Conservation (phyloP, 2,888 invertebrate species). For the Drosophila kuntzei region DNA sequence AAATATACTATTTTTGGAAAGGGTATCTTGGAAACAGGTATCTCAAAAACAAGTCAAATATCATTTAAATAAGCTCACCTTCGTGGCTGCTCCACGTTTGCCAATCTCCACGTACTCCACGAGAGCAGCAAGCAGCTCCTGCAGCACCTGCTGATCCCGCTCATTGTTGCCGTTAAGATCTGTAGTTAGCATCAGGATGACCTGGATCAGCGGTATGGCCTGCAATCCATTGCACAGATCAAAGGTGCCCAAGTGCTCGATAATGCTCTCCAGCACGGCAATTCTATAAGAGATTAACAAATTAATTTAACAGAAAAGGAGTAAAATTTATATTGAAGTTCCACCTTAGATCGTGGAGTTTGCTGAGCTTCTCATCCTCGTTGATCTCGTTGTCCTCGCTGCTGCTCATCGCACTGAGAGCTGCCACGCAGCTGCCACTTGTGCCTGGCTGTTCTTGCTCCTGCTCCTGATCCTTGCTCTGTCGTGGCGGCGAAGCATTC, state of each 20-base stretch:
- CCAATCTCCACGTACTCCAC: constrained; percentile 90
- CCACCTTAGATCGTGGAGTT: constrained; percentile 84
- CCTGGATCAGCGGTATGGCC: constrained; percentile 96
- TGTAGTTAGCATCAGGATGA: constrained; percentile 94
- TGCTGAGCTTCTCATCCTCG: constrained; percentile 84
- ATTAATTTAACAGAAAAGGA: too few relatives aligned
- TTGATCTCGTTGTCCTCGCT: constrained; percentile 80
- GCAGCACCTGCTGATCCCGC: constrained; percentile 91
- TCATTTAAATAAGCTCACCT: constrained; percentile 67
- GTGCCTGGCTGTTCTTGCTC: constrained; percentile 63
- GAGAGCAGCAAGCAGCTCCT: constrained; percentile 90
- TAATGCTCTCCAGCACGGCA: constrained; percentile 90
- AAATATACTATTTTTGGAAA: too few relatives aligned
- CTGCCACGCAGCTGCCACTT: constrained; percentile 54
- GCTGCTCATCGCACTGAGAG: constrained; percentile 71
- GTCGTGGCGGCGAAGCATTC: constrained; percentile 84
- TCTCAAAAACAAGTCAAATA: too few relatives aligned
- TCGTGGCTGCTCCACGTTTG: constrained; percentile 85
- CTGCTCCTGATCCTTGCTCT: constrained; percentile 55
- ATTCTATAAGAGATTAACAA: constrained; percentile 66
- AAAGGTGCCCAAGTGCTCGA: constrained; percentile 91
- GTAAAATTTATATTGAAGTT: not conserved
- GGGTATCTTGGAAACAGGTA: too few relatives aligned
- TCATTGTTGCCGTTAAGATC: constrained; percentile 95
- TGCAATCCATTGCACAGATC: constrained; percentile 92